Evolutionary conservation across 2,797 vertebrate genomes (phyloP).

Genomic region (Chrosomus eos): DNA sequence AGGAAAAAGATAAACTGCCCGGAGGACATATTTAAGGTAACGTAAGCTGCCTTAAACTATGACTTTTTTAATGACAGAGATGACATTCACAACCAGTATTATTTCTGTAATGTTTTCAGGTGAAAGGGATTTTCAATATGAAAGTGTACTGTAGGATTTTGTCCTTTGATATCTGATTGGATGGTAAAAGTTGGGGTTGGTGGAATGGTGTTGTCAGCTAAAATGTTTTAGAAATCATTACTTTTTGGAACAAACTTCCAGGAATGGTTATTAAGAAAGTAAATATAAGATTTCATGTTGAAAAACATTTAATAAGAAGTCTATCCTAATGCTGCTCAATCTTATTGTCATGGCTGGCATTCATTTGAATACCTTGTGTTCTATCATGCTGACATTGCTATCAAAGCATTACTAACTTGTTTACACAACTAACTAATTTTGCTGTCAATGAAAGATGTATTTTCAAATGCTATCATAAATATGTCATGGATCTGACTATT

Average conservation of each 20-base stretch:
- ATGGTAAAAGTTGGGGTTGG: background rate
- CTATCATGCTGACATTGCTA: background rate
- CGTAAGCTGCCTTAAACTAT: background rate
- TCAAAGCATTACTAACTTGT: background rate
- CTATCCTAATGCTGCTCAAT: background rate
- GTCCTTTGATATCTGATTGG: background rate
- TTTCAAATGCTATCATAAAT: background rate
- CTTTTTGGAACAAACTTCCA: background rate
- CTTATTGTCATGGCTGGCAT: background rate
- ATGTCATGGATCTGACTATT: background rate
- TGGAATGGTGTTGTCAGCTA: background rate
- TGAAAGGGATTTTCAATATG: background rate
- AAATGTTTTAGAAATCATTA: background rate
- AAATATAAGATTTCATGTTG: background rate
- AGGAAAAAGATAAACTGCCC: conserved; percentile 69
- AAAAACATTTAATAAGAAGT: background rate
- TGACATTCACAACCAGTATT: background rate
- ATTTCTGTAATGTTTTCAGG: background rate
- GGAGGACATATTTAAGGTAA: conserved; percentile 81
- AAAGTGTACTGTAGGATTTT: background rate
- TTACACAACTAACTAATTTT: background rate
- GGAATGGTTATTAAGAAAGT: background rate
- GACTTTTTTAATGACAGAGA: background rate
- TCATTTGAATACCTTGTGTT: background rate
- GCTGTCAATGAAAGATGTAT: background rate